Evolutionary conservation across 2,113 vertebrate species (phyloP).

Genomic region (Paedocypris sp.): DNA sequence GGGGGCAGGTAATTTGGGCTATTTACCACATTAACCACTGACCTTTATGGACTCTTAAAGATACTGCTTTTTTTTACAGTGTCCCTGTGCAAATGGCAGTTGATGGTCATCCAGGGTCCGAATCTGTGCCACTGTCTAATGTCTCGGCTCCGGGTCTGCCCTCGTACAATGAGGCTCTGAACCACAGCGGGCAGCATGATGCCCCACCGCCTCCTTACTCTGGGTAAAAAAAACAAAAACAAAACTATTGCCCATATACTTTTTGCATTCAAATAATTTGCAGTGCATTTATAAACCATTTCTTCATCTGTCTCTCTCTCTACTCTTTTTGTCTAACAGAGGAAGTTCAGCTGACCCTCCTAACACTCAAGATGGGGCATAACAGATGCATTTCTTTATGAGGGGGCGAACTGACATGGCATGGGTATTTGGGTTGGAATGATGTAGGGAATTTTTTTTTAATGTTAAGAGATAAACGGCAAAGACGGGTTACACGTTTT

Average conservation of each 20-base stretch:
- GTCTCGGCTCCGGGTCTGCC: constrained; percentile 61
- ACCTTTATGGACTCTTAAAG: background rate
- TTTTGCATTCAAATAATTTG: background rate
- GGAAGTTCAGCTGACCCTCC: constrained; percentile 32
- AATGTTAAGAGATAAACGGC: too few relatives aligned
- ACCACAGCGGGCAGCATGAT: constrained; percentile 65
- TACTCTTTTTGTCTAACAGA: constrained; percentile 40
- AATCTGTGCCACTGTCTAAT: constrained; percentile 45
- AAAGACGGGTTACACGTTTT: too few relatives aligned
- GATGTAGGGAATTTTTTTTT: too few relatives aligned
- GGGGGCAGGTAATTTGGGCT: constrained; percentile 30
- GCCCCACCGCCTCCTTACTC: constrained; percentile 76
- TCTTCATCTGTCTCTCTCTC: background rate
- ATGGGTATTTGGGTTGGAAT: too few relatives aligned
- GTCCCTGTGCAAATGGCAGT: constrained; percentile 45
- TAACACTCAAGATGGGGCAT: constrained; percentile 19
- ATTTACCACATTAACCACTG: background rate
- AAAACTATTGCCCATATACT: background rate
- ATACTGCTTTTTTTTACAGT: constrained; percentile 30
- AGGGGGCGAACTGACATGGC: background rate
- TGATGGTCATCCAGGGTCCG: constrained; percentile 39
- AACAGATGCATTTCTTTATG: constrained; percentile 3
- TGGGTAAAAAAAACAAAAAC: constrained; percentile 52
- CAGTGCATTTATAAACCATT: background rate
- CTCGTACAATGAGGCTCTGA: constrained; percentile 71